Percentiles rank a stretch among this genome's conserved stretches.
Conservation (phyloP, 2,888 invertebrate species). For the Adineta ricciae region DNA sequence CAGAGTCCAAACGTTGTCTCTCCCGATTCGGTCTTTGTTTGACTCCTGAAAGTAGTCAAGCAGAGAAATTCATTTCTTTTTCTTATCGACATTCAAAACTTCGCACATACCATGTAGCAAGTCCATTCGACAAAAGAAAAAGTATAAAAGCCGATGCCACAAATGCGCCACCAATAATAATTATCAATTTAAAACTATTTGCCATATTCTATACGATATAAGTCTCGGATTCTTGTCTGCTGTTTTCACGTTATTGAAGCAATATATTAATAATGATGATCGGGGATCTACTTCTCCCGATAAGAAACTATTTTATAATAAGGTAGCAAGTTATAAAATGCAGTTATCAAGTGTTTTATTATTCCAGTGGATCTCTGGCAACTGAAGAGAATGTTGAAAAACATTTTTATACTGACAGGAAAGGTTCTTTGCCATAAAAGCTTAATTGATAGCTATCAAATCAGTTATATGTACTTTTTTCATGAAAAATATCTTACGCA, state of each 20-base stretch:
- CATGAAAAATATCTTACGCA: too few relatives aligned
- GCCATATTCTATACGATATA: not conserved
- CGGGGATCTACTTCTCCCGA: not conserved
- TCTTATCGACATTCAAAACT: not conserved
- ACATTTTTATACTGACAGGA: not conserved
- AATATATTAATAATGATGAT: not conserved
- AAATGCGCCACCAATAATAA: not conserved
- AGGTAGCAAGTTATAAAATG: not conserved
- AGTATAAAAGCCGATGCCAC: not conserved
- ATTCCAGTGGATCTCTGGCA: not conserved
- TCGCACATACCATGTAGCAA: not conserved
- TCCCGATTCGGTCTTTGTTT: not conserved
- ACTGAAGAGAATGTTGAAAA: not conserved
- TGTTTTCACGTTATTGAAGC: not conserved
- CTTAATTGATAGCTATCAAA: not conserved
- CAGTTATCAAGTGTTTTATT: not conserved
- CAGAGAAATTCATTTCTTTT: not conserved
- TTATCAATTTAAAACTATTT: not conserved
- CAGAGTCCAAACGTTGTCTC: not conserved
- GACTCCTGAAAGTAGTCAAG: not conserved
- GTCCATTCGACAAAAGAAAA: not conserved
- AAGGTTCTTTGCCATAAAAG: not conserved
- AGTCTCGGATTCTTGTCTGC: not conserved
- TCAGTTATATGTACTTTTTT: not conserved
- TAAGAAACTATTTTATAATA: not conserved